Evolutionary conservation across 1,140 invertebrate genomes (phyloP), one percentile per base, ranked within the genome.

Genomic region (Protaetia brevitarsis): DNA sequence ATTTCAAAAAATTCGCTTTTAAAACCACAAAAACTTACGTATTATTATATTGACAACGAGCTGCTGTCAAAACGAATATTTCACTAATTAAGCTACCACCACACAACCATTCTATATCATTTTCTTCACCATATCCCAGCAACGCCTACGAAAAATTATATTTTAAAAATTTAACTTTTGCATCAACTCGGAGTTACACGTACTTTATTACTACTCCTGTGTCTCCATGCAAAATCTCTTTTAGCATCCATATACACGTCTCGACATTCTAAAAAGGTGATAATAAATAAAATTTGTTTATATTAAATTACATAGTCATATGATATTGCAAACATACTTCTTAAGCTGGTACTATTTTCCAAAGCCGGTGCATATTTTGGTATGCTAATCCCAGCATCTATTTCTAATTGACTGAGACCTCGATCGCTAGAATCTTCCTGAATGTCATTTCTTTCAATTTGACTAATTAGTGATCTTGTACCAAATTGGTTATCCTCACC

Each of bases 41-140:
- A 45, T 6, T 65, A 21, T 31, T 19, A 41, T 13, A 28, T 16
- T 81, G 79, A 72, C 90, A 92, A 72, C 91, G 89, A 3, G 88
- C 89, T 0, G 89, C 89, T 2, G 89, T 92, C 5, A 93, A 68
- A 0, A 92, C 83, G 80, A 87, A 89, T 31, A 81, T 76, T 1
- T 83, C 77, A 0, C 84, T 83, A 26, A 93, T 85, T 51, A 93
- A 72, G 3, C 87, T 89, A 4, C 89, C 90, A 0, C 88, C 89
- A 73, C 90, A 73, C 3, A 69, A 51, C 68, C 68, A 73, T 56
- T 70, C 51, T n/a, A 58, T 66, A 3, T 59, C 30, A 21, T 61
- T 65, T 5, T 23, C 27, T 2, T 37, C 13, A 30, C 70, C 74
- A 56, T 70, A 75, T 8, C 74, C 74, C 10, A 75, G 34, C 6